Evolutionary conservation across 2,113 vertebrate genomes (phyloP).

Genomic region (Ceuthmochares aereus): DNA sequence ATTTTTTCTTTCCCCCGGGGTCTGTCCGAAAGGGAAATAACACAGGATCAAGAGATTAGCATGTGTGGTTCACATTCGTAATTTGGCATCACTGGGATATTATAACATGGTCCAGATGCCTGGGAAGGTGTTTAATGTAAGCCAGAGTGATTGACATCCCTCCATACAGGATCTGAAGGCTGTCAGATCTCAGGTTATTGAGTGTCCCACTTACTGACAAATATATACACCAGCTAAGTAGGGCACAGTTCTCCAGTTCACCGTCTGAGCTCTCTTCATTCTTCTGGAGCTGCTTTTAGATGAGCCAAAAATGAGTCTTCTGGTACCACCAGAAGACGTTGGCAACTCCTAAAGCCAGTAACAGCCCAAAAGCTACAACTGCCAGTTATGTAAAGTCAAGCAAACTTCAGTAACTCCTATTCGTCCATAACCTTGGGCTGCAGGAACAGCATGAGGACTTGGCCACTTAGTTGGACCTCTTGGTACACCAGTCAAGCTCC

Average conservation of each 20-base stretch:
- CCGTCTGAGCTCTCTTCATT: background rate
- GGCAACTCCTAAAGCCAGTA: background rate
- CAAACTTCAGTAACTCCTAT: background rate
- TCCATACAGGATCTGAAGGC: slow-evolving; percentile 52
- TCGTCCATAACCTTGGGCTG: background rate
- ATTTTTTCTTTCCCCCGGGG: background rate
- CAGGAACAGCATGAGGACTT: background rate
- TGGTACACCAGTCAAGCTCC: background rate
- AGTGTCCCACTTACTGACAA: slow-evolving; percentile 63
- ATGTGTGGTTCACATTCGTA: background rate
- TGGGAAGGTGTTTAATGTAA: slow-evolving; percentile 60
- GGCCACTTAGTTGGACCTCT: background rate
- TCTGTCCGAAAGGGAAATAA: slow-evolving; percentile 2
- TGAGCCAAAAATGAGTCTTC: no score
- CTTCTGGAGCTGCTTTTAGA: background rate
- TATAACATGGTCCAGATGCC: slow-evolving; percentile 12
- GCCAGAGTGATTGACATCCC: slow-evolving; percentile 55
- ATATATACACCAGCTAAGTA: slow-evolving; percentile 12
- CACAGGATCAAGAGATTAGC: slow-evolving; percentile 43
- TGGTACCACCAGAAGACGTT: background rate
- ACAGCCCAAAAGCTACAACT: background rate
- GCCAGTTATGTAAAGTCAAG: background rate
- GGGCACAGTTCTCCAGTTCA: slow-evolving; percentile 35
- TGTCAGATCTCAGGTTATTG: slow-evolving; percentile 60
- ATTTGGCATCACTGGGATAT: background rate